Conservation (phyloP, 2,888 invertebrate genomes). For the Augochlorella aurata region DNA sequence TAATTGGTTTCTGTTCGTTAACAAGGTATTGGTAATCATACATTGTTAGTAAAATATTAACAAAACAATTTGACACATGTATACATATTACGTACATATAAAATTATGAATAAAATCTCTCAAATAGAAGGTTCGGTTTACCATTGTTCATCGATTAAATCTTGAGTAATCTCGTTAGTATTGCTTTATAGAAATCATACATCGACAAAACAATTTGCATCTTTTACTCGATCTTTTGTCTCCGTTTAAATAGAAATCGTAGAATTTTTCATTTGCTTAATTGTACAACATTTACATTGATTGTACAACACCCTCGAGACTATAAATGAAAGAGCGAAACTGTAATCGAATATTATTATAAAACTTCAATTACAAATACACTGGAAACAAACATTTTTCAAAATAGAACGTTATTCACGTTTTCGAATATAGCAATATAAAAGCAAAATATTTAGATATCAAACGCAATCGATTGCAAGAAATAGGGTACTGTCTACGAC, state of each 20-base stretch:
- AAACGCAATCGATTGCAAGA: not conserved
- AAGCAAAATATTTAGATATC: not conserved
- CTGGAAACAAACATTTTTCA: not conserved
- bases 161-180: not conserved
- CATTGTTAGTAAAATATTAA: conserved; percentile 33
- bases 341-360: conserved; percentile 12
- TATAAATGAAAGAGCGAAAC: conserved; percentile 18
- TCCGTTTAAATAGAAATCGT: not conserved
- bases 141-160: not conserved
- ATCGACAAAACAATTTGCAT: not conserved
- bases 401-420: not conserved
- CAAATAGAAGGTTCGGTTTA: not conserved
- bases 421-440: not conserved
- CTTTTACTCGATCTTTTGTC: not conserved
- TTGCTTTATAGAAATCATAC: not conserved
- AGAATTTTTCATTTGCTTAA: not conserved
- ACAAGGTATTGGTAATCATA: conserved; percentile 10
- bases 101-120: not conserved
- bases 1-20: conserved; percentile 25
- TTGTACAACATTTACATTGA: not conserved
- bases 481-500: not conserved
- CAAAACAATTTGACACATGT: conserved; percentile 20
- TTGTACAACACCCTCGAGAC: not conserved
- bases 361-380: conserved; percentile 2
- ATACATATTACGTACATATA: conserved; percentile 27